phyloP scores from a whole-genome alignment of 2,797 vertebrate species.

The Enteromius trimaculatus region DNA sequence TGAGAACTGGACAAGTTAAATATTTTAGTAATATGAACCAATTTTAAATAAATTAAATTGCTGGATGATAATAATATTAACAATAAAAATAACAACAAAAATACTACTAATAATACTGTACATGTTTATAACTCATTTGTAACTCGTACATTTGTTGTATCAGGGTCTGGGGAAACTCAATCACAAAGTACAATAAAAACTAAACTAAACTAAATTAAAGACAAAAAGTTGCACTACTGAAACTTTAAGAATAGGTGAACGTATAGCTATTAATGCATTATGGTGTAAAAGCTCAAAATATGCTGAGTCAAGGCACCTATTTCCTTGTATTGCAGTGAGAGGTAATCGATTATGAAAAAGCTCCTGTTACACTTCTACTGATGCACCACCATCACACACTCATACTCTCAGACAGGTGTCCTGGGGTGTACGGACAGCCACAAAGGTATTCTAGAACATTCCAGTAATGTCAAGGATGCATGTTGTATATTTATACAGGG shows the following conservation, averaged over 20 bases:
- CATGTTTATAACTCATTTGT: not conserved
- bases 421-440: not conserved
- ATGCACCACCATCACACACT: constrained; percentile 18
- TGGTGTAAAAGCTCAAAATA: constrained; percentile 40
- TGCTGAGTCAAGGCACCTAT: constrained; percentile 40
- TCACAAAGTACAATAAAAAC: not conserved
- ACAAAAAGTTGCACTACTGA: not conserved
- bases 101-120: not conserved
- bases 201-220: not conserved
- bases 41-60: not conserved
- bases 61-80: not conserved
- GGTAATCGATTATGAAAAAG: constrained; percentile 48
- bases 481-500: constrained; percentile 44
- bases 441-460: constrained; percentile 44
- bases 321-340: constrained; percentile 37
- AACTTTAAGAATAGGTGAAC: not conserved
- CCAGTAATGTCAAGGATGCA: constrained; percentile 35
- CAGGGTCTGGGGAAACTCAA: not conserved
- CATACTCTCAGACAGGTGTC: constrained; percentile 29
- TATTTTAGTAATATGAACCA: not conserved
- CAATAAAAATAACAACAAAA: not conserved
- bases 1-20: not conserved
- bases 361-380: constrained; percentile 40
- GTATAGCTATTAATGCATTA: not conserved
- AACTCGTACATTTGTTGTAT: not conserved